These are phyloP conservation scores for Frieseomelitta varia DNA, from an alignment of 1,140 invertebrate genomes.

Conservation along the genomic window DNA sequence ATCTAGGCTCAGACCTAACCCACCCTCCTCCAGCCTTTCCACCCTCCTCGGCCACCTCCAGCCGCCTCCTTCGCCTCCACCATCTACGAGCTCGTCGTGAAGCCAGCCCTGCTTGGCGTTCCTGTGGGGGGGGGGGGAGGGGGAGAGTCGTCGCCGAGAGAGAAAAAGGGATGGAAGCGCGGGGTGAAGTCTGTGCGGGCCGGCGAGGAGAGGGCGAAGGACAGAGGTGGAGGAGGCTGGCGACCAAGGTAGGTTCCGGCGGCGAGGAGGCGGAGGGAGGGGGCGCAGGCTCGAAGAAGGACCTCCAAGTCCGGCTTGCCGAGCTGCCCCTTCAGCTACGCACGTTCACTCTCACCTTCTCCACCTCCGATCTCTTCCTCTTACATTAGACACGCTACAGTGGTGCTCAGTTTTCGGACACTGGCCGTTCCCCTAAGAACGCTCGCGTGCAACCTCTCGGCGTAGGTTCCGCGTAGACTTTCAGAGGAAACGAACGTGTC, in stretches of 20 bases:
- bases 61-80: slow-evolving; percentile 75
- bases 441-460: too few species aligned
- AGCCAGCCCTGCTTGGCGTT: slow-evolving; percentile 75
- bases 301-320: slow-evolving; percentile 74
- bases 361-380: slow-evolving; percentile 66
- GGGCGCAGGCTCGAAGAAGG: slow-evolving; percentile 63
- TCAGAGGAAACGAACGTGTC: too few species aligned
- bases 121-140: slow-evolving; percentile 69
- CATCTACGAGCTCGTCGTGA: slow-evolving; percentile 65
- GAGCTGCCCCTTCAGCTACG: slow-evolving; percentile 74
- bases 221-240: slow-evolving; percentile 52
- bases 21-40: slow-evolving; percentile 51
- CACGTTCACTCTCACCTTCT: slow-evolving; percentile 75
- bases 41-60: slow-evolving; percentile 74
- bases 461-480: too few species aligned
- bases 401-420: slow-evolving; percentile 59
- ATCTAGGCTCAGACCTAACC: slow-evolving; percentile 77
- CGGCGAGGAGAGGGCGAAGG: slow-evolving; percentile 21
- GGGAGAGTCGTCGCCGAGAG: slow-evolving; percentile 66
- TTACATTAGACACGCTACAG: slow-evolving; percentile 69
- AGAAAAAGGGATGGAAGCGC: slow-evolving; percentile 39
- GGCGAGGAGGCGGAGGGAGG: slow-evolving; percentile 13
- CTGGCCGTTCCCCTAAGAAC: not conserved
- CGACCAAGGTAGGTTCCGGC: not conserved
- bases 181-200: slow-evolving; percentile 24